Evolutionary conservation across 2,888 invertebrate genomes (phyloP).

Genomic region (Spodoptera littoralis): DNA sequence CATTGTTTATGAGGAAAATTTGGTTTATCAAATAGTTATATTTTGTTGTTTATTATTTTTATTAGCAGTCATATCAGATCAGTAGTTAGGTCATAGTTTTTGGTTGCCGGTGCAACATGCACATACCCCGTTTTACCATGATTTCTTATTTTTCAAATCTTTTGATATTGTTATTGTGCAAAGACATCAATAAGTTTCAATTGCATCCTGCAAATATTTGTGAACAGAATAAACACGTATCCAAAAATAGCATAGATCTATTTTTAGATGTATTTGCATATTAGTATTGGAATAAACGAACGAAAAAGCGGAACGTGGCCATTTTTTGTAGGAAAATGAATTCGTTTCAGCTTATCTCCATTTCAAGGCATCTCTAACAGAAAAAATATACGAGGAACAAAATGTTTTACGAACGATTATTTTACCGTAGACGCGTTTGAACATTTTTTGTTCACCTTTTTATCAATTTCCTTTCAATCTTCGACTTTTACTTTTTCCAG

Average conservation of each 20-base stretch:
- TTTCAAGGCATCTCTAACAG: conserved; percentile 2
- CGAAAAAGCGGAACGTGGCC: neutral
- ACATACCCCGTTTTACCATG: too few species aligned
- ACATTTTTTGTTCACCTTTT: conserved; percentile 11
- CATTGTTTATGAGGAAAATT: conserved; percentile 7
- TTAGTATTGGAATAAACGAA: neutral
- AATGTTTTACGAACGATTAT: conserved; percentile 26
- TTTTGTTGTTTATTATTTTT: neutral
- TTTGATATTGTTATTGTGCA: too few species aligned
- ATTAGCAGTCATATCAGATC: too few species aligned
- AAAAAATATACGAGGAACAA: conserved; percentile 5
- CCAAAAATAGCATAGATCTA: neutral
- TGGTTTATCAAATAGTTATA: neutral
- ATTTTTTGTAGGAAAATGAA: neutral
- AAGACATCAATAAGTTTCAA: neutral
- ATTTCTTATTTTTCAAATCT: too few species aligned
- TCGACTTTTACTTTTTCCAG: conserved; percentile 9
- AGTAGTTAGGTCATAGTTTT: too few species aligned
- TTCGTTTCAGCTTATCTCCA: neutral
- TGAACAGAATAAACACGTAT: neutral
- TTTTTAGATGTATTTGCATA: neutral
- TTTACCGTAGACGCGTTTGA: neutral
- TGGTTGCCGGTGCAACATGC: too few species aligned
- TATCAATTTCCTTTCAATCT: conserved; percentile 20
- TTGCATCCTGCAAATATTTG: neutral